Evolutionary conservation across 1,140 invertebrate genomes (phyloP), one percentile per base, ranked within the genome.

Genomic region (Drosophila trapezifrons): DNA sequence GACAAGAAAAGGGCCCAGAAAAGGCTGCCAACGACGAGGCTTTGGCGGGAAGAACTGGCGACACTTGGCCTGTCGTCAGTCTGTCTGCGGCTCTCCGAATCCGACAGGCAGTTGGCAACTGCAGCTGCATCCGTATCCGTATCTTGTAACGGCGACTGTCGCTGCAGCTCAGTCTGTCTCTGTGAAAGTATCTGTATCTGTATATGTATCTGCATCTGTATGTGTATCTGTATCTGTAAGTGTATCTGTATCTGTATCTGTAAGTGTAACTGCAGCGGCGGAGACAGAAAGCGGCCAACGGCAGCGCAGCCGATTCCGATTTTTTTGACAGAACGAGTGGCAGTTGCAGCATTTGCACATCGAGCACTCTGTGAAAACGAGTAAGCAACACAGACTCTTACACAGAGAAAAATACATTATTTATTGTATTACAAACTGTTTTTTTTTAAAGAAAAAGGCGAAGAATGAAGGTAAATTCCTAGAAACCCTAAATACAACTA

Each of bases 11-110:
- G 27, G 17, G 20, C n/a, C 13, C 18, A 4, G 51, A 9, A 20
- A 32, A 4, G 7, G 8, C 1, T 17, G 10, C n/a, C 38, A 40
- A 40, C 38, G n/a, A 8, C 10, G 7, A 9, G 32, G 15, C 43
- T 59, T 49, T 17, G 20, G 54, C 20, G 43, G 64, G 25, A 40
- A 27, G n/a, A 22, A 15, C 43, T 56, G 79, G 79, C 79, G 79
- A 70, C 80, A 43, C 55, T 66, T 47, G 45, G 59, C 46, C 42
- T 47, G 78, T 64, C 79, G 76, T 63, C 83, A 70, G 59, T 46
- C n/a, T 85, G 81, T 80, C 81, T 86, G 72, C 43, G 51, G 42
- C 38, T 49, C 22, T 29, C 25, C 49, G 78, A 63, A 45, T 43
- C 29, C 15, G 65, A 65, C 52, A 43, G 54, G 17, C 32, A 59